Percentiles rank a stretch among this genome's conserved stretches.
Evolutionary conservation across 2,797 vertebrate genomes (phyloP).

Genomic region (Falco concolor): DNA sequence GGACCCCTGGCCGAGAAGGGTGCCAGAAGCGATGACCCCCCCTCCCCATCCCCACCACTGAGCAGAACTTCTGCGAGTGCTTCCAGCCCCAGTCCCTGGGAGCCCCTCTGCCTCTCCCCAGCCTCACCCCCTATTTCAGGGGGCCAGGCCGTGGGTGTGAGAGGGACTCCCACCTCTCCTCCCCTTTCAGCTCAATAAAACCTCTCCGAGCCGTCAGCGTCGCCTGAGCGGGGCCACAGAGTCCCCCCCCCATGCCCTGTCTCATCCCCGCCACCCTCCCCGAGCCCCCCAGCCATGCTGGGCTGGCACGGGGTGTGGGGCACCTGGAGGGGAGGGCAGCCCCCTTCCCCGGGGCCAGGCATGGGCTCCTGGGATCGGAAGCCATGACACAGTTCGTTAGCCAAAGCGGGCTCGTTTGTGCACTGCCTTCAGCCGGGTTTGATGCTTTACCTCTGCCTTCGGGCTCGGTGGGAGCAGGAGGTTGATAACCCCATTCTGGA

Average conservation of each 20-base stretch:
- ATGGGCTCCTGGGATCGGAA: conserved; percentile 3
- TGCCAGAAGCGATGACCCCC: background rate
- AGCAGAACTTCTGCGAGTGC: conserved; percentile 45
- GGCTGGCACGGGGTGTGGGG: background rate
- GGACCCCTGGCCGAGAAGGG: background rate
- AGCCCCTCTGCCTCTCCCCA: background rate
- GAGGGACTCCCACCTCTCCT: background rate
- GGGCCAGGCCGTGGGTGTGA: background rate
- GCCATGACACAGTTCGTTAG: conserved; percentile 18
- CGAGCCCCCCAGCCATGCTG: background rate
- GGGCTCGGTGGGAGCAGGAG: background rate
- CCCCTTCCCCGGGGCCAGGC: background rate
- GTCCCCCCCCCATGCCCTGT: background rate
- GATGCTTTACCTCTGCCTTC: background rate
- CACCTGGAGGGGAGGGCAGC: background rate
- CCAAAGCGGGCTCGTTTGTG: conserved; percentile 15
- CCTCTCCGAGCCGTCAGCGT: background rate
- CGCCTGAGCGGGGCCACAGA: background rate
- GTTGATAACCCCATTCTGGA: background rate
- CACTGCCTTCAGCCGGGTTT: conserved; percentile 4
- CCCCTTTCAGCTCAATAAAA: background rate
- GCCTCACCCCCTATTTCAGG: background rate
- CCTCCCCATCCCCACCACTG: background rate
- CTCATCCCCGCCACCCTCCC: background rate
- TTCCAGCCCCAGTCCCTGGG: conserved; percentile 47